Base-by-base conservation (phyloP, 92 coral and sea anemone genomes). In the Muricea muricata region DNA sequence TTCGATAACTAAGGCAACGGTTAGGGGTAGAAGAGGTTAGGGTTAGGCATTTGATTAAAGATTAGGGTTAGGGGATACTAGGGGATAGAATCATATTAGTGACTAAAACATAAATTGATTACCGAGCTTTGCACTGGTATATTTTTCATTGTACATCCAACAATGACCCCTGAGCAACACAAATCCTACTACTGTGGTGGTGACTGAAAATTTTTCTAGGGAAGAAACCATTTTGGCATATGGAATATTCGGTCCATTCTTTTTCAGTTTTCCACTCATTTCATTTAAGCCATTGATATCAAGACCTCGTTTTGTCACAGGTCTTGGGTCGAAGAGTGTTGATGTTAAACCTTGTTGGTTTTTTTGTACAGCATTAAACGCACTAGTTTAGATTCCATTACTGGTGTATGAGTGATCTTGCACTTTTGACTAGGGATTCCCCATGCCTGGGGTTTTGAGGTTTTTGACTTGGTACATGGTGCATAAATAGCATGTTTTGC, bases 271-370 rank as follows among this genome's bases (percentile, higher is more conserved):
- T 25, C 15, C 28, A 55, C 65, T 25, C 65, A 55, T 55, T 18
- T 18, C 28, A 18, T 55, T 3, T 18, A 55, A 25, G 28, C 65
- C 65, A 55, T 55, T 25, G 21, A 55, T 25, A 55, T 55, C 65
- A 18, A 55, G 28, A 55, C 65, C 21, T 55, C 65, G 6, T 55
- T 25, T 55, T 12, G 5, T 12, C 21, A 25, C 4, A 55, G 65
- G 65, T 55, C 65, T 55, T 55, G 65, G 65, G 65, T 55, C 65
- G 65, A 55, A 55, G 65, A 55, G 65, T 18, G 65, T 55, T 18
- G 65, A 55, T 55, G n/a, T n/a, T n/a, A n/a, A n/a, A n/a, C n/a
- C n/a, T n/a, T n/a, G n/a, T n/a, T n/a, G 15, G 42, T 37, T 4
- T 37, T 25, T 3, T 4, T 55, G 65, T 25, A 18, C 65, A 18